phyloP scores from a whole-genome alignment of 2,113 vertebrate species.

The Camelus bactrianus region DNA sequence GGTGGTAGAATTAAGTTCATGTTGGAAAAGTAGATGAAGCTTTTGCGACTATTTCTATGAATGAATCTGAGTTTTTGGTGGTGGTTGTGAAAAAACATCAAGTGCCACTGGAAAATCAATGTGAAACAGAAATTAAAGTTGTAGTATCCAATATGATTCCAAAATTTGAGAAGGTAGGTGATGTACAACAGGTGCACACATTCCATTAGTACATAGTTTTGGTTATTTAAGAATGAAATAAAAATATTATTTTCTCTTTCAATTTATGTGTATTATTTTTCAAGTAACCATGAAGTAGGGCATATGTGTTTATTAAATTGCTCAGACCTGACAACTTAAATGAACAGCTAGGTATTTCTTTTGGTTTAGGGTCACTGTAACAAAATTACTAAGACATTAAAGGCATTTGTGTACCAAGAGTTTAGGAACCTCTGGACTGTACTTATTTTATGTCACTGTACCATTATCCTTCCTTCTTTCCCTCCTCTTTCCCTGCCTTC shows the following conservation, averaged over 20 bases:
- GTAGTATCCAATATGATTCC: neutral
- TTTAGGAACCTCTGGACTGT: neutral
- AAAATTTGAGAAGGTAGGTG: neutral
- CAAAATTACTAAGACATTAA: neutral
- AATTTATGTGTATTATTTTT: constrained; percentile 3
- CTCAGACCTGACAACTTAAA: neutral
- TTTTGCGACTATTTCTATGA: neutral
- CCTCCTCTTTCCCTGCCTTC: neutral
- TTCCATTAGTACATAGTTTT: neutral
- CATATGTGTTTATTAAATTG: neutral
- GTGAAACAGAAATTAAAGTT: neutral
- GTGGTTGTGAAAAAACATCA: neutral
- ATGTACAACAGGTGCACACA: neutral
- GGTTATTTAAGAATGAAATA: neutral
- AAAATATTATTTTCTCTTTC: constrained; percentile 5
- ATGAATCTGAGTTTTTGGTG: neutral
- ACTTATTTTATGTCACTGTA: neutral
- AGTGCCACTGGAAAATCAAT: neutral
- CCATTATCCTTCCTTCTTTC: neutral
- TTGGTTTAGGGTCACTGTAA: neutral
- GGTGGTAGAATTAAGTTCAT: neutral
- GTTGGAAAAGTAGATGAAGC: neutral
- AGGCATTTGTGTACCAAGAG: neutral
- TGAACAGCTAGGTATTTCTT: neutral
- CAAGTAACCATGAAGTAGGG: neutral